Conservation (phyloP, 2,113 vertebrate genomes). For the Pomatorhinus ruficollis region DNA sequence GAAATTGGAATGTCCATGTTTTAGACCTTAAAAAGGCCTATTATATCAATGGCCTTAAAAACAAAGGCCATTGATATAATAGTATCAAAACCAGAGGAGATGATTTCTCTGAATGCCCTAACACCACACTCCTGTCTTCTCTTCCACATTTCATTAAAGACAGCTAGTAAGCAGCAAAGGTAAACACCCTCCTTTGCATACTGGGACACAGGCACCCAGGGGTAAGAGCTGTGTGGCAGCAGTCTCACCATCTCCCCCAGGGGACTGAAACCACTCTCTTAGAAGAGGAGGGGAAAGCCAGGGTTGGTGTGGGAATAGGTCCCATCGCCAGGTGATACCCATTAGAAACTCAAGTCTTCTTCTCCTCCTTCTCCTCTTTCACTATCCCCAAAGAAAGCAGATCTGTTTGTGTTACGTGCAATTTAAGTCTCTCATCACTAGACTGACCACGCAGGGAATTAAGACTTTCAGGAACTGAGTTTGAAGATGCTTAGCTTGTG, state of each 20-base stretch:
- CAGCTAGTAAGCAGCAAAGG: neutral
- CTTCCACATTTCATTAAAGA: neutral
- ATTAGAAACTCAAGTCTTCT: neutral
- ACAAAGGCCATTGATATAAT: neutral
- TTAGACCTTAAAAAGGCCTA: neutral
- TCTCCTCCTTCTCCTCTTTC: neutral
- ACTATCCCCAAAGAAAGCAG: neutral
- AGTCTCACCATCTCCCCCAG: neutral
- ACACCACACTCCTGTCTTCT: neutral
- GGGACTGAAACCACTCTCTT: rapidly evolving
- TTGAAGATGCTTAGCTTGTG: neutral
- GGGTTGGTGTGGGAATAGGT: rapidly evolving
- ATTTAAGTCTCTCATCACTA: neutral
- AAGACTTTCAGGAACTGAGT: neutral
- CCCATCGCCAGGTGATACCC: neutral
- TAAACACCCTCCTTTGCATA: neutral
- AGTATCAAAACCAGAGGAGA: neutral
- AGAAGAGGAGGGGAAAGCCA: neutral
- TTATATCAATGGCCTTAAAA: no score
- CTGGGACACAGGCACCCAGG: neutral
- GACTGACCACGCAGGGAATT: neutral
- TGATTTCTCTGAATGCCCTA: neutral
- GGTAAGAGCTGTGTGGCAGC: neutral
- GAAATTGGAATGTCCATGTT: neutral
- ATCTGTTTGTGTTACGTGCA: neutral